phyloP scores from a whole-genome alignment of 53 echinoderm and acorn worm species.

The Patiria pectinifera region DNA sequence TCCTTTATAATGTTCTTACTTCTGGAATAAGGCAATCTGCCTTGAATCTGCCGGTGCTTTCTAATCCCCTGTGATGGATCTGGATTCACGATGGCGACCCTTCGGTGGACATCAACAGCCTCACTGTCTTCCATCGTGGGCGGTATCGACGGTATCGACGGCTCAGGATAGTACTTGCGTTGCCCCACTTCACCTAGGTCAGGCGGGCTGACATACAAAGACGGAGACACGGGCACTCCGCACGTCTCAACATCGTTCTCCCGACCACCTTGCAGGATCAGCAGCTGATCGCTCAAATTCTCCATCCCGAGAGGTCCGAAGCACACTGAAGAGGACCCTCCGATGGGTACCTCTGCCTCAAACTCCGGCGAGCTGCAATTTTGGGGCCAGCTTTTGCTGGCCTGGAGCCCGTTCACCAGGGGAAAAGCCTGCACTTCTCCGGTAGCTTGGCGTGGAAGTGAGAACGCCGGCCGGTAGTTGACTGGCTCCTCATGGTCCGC shows the following conservation, averaged over 20 bases:
- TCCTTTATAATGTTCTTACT: neutral
- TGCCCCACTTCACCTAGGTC: neutral
- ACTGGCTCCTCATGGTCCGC: too few species aligned
- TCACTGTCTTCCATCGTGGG: neutral
- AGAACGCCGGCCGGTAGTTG: too few species aligned
- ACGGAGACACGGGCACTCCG: neutral
- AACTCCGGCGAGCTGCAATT: too few species aligned
- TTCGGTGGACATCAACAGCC: neutral
- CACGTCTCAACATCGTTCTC: neutral
- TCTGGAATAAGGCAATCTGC: constrained; percentile 8
- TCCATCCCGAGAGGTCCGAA: neutral
- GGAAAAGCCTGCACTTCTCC: too few species aligned
- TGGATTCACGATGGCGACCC: neutral
- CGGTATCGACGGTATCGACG: neutral
- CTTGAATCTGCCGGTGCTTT: constrained; percentile 1
- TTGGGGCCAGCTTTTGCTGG: neutral
- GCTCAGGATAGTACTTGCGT: neutral
- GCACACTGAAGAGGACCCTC: neutral
- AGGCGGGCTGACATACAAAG: neutral
- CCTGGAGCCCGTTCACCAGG: too few species aligned
- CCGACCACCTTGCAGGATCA: neutral
- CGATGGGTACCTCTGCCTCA: neutral
- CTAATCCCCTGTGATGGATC: neutral
- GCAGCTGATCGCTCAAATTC: neutral
- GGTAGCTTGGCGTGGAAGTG: too few species aligned